phyloP scores from a whole-genome alignment of 2,797 vertebrate genomes.

The Coranthus polyacanthus region DNA sequence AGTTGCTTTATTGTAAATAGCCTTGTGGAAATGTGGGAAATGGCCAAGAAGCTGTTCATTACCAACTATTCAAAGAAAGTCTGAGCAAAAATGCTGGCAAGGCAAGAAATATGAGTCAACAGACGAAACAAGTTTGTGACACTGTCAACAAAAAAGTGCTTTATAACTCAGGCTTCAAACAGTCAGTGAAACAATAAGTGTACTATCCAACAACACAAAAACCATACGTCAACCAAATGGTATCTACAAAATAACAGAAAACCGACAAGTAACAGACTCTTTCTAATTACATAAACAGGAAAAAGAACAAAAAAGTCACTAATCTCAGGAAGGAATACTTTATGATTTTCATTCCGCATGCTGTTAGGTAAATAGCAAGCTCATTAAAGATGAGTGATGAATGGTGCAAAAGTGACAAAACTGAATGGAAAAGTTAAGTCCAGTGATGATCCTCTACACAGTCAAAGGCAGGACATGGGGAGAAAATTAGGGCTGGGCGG shows the following conservation, averaged over 20 bases:
- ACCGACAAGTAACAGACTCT: constrained; percentile 22
- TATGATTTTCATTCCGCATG: constrained; percentile 63
- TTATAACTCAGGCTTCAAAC: constrained; percentile 19
- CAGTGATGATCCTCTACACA: constrained; percentile 25
- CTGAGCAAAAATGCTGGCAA: constrained; percentile 22
- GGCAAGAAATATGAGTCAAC: constrained; percentile 29
- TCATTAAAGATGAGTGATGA: constrained; percentile 54
- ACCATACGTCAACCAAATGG: background rate
- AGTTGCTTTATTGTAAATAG: constrained; percentile 52
- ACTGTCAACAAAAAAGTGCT: constrained; percentile 23
- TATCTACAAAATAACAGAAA: constrained; percentile 17
- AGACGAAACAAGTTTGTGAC: constrained; percentile 37
- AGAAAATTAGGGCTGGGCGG: background rate
- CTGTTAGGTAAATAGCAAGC: constrained; percentile 54
- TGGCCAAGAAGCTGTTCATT: constrained; percentile 58
- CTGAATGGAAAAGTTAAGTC: constrained; percentile 30
- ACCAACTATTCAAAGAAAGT: constrained; percentile 20
- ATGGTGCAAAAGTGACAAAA: constrained; percentile 37
- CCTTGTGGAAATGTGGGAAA: constrained; percentile 59
- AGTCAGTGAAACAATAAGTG: constrained; percentile 19
- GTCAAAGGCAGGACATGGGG: constrained; percentile 33
- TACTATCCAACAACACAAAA: constrained; percentile 11
- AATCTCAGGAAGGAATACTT: constrained; percentile 5
- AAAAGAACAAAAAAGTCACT: constrained; percentile 23
- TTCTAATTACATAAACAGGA: constrained; percentile 25